A percentile compares a stretch with the other conserved stretches of the same genome.
Evolutionary conservation across 1,140 invertebrate genomes (phyloP).

Genomic region (Magallana angulata): DNA sequence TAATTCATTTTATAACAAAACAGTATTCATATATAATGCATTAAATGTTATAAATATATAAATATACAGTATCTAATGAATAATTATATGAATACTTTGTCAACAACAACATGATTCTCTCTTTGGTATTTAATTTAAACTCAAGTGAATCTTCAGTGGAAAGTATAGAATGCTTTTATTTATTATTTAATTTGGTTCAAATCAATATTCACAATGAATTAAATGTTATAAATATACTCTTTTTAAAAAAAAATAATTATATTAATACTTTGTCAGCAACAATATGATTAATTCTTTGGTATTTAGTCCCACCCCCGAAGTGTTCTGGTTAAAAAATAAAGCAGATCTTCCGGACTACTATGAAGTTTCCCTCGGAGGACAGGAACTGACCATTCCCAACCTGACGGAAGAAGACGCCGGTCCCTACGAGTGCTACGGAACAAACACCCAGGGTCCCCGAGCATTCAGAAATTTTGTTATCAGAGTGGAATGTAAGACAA

Average conservation of each 20-base stretch:
- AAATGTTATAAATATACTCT: no score
- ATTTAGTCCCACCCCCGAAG: constrained; percentile 73
- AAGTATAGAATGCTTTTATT: not conserved
- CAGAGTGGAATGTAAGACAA: constrained; percentile 71
- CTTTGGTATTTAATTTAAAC: not conserved
- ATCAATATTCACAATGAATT: not conserved
- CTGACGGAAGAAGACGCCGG: constrained; percentile 71
- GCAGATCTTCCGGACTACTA: constrained; percentile 56
- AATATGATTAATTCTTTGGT: not conserved
- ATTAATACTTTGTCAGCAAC: not conserved
- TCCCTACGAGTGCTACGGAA: constrained; percentile 74
- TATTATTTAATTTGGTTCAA: not conserved
- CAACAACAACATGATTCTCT: not conserved
- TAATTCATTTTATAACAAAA: not conserved
- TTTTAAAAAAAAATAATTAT: not conserved
- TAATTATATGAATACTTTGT: not conserved
- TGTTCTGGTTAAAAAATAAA: constrained; percentile 68
- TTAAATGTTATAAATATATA: not conserved
- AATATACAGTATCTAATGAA: not conserved
- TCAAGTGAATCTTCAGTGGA: no score
- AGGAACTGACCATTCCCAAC: constrained; percentile 70
- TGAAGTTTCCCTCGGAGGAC: constrained; percentile 69
- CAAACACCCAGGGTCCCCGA: constrained; percentile 65
- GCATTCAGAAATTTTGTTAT: constrained; percentile 65
- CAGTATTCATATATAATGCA: not conserved